These are phyloP conservation scores for Haliclystus octoradiatus DNA, from an alignment of 30 jellyfish, hydroid and myxozoan species.

Conservation along the genomic window DNA sequence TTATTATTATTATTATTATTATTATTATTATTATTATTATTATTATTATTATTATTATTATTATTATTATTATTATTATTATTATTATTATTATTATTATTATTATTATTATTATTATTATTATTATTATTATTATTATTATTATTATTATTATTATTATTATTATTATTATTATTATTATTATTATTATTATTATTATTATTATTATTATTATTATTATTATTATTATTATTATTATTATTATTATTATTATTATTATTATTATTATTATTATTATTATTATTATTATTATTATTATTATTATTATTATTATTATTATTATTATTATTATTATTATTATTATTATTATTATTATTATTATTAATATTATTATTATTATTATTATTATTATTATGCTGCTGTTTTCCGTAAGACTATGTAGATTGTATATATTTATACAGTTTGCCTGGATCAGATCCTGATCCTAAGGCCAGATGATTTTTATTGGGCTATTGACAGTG, in stretches of 20 bases:
- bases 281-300: background rate
- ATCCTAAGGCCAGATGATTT: background rate
- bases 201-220: slow-evolving; percentile 3
- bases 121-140: too few relatives aligned
- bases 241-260: slow-evolving; percentile 3
- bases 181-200: slow-evolving; percentile 3
- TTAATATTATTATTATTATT: background rate
- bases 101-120: slow-evolving; percentile 2
- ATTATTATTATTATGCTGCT: too few relatives aligned
- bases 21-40: slow-evolving; percentile 1
- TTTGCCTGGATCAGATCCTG: too few relatives aligned
- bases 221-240: background rate
- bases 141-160: slow-evolving; percentile 1
- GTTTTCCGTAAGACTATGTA: too few relatives aligned
- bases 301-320: background rate
- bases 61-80: background rate
- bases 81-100: background rate
- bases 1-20: background rate
- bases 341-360: background rate
- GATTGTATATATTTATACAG: too few relatives aligned
- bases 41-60: background rate
- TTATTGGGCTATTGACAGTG: too few relatives aligned
- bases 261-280: background rate
- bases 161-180: slow-evolving; percentile 2
- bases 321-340: background rate